These are phyloP conservation scores for Squalus acanthias DNA, from an alignment of 2,797 vertebrate species.

Conservation along the genomic window DNA sequence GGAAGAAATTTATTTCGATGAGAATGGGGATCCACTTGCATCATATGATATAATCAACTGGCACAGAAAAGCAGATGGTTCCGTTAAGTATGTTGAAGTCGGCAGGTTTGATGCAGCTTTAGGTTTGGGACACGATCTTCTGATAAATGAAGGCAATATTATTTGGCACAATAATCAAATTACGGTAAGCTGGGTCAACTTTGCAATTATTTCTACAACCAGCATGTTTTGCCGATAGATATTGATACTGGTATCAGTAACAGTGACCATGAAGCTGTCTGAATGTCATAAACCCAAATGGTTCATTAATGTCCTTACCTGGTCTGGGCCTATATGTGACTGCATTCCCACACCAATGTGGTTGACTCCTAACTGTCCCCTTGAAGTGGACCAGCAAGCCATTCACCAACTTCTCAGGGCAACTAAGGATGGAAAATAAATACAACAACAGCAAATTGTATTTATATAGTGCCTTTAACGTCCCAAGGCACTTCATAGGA, in stretches of 20 bases:
- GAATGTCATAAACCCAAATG: not conserved
- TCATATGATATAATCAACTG: conserved; percentile 54
- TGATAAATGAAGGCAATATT: conserved; percentile 45
- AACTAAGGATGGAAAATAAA: not conserved
- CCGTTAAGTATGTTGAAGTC: conserved; percentile 45
- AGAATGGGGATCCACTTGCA: conserved; percentile 47
- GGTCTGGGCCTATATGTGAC: not conserved
- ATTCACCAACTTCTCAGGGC: not conserved
- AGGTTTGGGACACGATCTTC: conserved; percentile 43
- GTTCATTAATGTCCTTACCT: not conserved
- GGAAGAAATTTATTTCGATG: conserved; percentile 49
- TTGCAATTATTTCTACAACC: not conserved
- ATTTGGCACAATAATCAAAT: conserved; percentile 44
- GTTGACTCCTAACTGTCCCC: not conserved
- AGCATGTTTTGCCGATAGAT: not conserved
- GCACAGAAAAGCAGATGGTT: conserved; percentile 44
- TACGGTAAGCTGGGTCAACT: conserved; percentile 40
- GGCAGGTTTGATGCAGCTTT: conserved; percentile 50
- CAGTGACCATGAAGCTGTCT: not conserved
- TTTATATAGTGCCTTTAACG: not conserved
- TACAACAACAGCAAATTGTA: not conserved
- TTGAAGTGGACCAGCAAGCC: not conserved
- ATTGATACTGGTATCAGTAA: no score
- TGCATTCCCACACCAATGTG: not conserved
- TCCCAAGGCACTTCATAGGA: no score